Conservation (phyloP, 2,113 vertebrate species). For the Callopanchax toddi region DNA sequence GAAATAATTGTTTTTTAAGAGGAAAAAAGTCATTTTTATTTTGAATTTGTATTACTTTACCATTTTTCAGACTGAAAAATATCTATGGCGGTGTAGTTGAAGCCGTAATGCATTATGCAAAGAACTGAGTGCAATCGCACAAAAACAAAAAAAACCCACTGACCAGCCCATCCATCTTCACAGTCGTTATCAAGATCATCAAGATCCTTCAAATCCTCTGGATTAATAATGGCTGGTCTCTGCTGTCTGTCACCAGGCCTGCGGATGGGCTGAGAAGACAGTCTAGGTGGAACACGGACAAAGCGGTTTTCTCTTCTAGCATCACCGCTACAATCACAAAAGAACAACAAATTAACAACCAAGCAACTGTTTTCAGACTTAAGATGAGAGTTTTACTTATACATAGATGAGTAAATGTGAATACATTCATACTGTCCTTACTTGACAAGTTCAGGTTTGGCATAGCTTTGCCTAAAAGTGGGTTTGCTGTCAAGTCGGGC, state of each 20-base stretch:
- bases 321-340: slow-evolving; percentile 70
- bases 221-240: slow-evolving; percentile 93
- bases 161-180: slow-evolving; percentile 98
- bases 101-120: background rate
- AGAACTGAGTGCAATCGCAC: background rate
- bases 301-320: slow-evolving; percentile 86
- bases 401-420: background rate
- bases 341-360: background rate
- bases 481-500: slow-evolving; percentile 90
- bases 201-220: slow-evolving; percentile 94
- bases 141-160: slow-evolving; percentile 28
- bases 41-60: too few species aligned
- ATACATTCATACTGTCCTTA: slow-evolving; percentile 70
- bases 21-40: too few species aligned
- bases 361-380: background rate
- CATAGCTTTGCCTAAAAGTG: slow-evolving; percentile 85
- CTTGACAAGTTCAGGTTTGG: slow-evolving; percentile 90
- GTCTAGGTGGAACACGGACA: slow-evolving; percentile 75
- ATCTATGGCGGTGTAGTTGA: background rate
- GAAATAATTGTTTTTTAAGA: background rate
- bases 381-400: too few species aligned
- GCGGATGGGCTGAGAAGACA: slow-evolving; percentile 83
- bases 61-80: too few species aligned
- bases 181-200: slow-evolving; percentile 95
- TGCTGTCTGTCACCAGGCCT: slow-evolving; percentile 84